These are phyloP conservation scores for Nomada ruficornis DNA, from an alignment of 2,888 invertebrate genomes.

Conservation along the genomic window DNA sequence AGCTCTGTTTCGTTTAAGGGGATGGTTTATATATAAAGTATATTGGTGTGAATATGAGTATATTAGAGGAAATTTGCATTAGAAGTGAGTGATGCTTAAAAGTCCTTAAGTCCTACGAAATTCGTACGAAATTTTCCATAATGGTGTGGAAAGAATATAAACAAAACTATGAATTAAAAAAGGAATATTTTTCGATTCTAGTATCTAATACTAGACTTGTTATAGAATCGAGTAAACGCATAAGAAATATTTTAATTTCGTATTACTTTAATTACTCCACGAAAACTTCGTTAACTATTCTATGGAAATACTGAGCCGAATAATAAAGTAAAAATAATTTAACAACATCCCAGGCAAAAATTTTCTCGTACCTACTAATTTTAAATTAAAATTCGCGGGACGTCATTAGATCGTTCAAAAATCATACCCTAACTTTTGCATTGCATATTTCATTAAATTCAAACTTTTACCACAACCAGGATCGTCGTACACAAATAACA, in stretches of 20 bases:
- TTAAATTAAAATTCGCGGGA: not conserved
- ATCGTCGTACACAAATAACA: constrained; percentile 22
- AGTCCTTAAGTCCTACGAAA: not conserved
- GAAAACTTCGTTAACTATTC: too few relatives aligned
- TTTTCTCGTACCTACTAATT: not conserved
- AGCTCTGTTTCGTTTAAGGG: not conserved
- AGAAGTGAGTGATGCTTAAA: not conserved
- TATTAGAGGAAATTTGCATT: not conserved
- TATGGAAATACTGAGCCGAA: too few relatives aligned
- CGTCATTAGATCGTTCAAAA: not conserved
- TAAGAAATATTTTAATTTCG: too few relatives aligned
- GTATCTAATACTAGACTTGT: too few relatives aligned
- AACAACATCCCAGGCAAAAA: not conserved
- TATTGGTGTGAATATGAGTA: not conserved
- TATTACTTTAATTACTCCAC: too few relatives aligned
- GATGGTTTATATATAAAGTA: not conserved
- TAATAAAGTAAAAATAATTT: too few relatives aligned
- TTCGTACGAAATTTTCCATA: too few relatives aligned
- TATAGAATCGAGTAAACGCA: too few relatives aligned
- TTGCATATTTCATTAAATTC: not conserved
- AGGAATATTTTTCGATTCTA: too few relatives aligned
- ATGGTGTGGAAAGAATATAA: too few relatives aligned
- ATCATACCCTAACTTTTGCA: not conserved
- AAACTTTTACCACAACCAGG: not conserved
- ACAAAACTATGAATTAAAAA: too few relatives aligned